These are phyloP conservation scores for Pissodes strobi DNA, from an alignment of 1,140 invertebrate genomes.

Conservation along the genomic window DNA sequence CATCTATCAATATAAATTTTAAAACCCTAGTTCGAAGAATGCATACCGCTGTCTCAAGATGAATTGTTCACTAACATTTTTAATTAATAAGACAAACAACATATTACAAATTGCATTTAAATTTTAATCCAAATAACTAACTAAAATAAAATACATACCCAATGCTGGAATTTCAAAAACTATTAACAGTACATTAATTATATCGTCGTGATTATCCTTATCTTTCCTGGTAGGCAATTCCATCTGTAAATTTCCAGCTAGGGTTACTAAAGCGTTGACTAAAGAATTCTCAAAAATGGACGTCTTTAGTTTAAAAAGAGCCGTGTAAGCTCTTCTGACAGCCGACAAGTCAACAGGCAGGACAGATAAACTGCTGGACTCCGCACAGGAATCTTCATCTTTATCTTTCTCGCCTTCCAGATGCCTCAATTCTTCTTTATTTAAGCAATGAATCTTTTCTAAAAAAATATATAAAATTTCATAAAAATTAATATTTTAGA, in stretches of 20 bases:
- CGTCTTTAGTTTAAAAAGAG: constrained; percentile 59
- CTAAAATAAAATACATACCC: constrained; percentile 55
- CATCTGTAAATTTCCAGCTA: constrained; percentile 74
- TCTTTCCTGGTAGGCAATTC: constrained; percentile 68
- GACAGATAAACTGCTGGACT: constrained; percentile 34
- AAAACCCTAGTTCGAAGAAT: no score
- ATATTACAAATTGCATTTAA: constrained; percentile 3
- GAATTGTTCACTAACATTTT: no score
- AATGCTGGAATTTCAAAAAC: constrained; percentile 86
- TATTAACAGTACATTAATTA: constrained; percentile 81
- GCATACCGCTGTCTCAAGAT: no score
- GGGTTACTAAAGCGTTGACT: constrained; percentile 75
- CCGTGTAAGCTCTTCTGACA: constrained; percentile 66
- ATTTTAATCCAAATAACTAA: neutral
- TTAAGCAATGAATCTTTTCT: constrained; percentile 55
- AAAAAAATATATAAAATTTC: no score
- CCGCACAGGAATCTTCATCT: constrained; percentile 71
- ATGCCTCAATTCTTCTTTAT: constrained; percentile 70
- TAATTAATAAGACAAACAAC: no score
- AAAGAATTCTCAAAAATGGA: constrained; percentile 71
- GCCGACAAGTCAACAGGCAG: constrained; percentile 61
- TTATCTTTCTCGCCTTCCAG: constrained; percentile 82
- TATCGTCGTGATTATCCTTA: constrained; percentile 60
- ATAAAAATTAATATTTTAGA: no score
- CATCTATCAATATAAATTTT: no score